These are phyloP conservation scores for Spinibarbus caldwelli DNA, from an alignment of 2,797 vertebrate species.

Conservation along the genomic window DNA sequence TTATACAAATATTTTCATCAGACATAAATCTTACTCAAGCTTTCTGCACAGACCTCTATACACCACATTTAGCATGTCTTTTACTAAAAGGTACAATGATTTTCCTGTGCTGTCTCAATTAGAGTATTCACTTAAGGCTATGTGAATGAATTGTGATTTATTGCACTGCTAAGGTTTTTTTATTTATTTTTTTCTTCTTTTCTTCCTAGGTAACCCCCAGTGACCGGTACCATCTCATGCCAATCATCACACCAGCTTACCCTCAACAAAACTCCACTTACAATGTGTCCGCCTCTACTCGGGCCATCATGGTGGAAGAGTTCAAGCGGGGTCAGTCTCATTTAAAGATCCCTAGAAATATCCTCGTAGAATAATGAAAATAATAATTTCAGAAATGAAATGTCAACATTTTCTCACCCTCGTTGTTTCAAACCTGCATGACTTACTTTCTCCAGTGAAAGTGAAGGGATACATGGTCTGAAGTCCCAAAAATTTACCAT, in stretches of 20 bases:
- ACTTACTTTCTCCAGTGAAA: neutral
- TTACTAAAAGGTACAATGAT: neutral
- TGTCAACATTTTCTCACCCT: neutral
- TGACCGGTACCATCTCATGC: slow-evolving; percentile 92
- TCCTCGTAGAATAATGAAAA: neutral
- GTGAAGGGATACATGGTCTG: neutral
- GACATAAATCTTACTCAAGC: neutral
- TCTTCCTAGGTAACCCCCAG: slow-evolving; percentile 84
- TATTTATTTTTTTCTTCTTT: neutral
- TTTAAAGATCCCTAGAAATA: slow-evolving; percentile 7
- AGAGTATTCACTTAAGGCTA: neutral
- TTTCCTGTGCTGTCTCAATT: neutral
- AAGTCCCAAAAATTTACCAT: neutral
- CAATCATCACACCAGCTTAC: slow-evolving; percentile 93
- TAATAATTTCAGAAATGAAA: neutral
- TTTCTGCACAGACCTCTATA: neutral
- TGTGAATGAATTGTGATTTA: neutral
- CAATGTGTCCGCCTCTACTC: slow-evolving; percentile 90
- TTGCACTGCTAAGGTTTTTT: neutral
- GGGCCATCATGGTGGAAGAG: slow-evolving; percentile 89
- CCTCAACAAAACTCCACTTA: slow-evolving; percentile 93
- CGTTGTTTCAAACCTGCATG: neutral
- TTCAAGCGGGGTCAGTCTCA: slow-evolving; percentile 87
- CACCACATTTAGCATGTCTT: neutral
- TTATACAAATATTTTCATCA: neutral